Evolutionary conservation across 2,113 vertebrate genomes (phyloP).

Genomic region (Chauna torquata): DNA sequence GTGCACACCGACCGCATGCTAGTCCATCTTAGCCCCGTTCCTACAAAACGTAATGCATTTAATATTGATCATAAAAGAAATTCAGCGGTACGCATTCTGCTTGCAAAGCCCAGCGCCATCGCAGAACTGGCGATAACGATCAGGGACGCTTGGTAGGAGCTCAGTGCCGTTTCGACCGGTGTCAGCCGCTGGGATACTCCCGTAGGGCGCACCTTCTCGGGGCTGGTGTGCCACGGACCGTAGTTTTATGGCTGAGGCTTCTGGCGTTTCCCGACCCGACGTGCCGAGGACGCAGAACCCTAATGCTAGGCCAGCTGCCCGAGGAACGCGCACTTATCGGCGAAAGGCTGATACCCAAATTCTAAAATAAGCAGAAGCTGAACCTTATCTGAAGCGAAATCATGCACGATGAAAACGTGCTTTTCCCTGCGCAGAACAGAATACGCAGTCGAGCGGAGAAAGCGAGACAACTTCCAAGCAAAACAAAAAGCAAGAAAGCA

Average conservation of each 20-base stretch:
- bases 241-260: neutral
- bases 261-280: neutral
- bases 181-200: neutral
- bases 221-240: neutral
- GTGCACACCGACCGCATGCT: neutral
- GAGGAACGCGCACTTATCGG: neutral
- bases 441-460: neutral
- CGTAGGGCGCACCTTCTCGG: neutral
- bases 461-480: neutral
- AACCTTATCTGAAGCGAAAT: neutral
- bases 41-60: neutral
- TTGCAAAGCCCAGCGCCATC: neutral
- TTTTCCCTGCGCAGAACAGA: neutral
- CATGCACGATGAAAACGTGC: rapidly evolving
- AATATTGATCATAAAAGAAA: neutral
- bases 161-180: neutral
- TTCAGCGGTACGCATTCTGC: rapidly evolving
- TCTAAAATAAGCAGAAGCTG: neutral
- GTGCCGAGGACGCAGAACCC: neutral
- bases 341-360: neutral
- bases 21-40: neutral
- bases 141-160: neutral
- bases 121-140: neutral
- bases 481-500: neutral
- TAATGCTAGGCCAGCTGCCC: neutral